Conservation (phyloP, 2,888 invertebrate genomes). For the Coecobrya sp. region DNA sequence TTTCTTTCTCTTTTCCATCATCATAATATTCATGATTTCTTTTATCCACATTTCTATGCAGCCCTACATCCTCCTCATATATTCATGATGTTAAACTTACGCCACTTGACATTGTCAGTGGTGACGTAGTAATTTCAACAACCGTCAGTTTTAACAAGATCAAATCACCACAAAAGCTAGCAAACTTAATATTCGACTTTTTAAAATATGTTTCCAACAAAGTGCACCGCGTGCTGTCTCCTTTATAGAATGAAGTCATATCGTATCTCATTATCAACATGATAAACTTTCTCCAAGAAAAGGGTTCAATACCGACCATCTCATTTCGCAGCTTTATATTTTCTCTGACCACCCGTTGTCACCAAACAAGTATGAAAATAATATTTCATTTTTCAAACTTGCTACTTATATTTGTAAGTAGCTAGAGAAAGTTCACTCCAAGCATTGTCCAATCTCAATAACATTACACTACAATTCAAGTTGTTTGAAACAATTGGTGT, state of each 20-base stretch:
- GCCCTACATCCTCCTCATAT: too few relatives aligned
- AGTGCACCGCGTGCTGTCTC: not conserved
- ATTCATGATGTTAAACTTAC: too few relatives aligned
- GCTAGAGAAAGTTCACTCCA: not conserved
- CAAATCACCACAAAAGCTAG: not conserved
- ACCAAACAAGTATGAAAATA: constrained; percentile 47
- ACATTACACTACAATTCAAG: constrained; percentile 51
- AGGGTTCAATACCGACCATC: constrained; percentile 43
- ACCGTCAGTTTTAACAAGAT: not conserved
- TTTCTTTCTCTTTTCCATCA: too few relatives aligned
- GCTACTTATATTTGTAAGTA: not conserved
- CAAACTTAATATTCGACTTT: not conserved
- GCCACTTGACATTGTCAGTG: too few relatives aligned
- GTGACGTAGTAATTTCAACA: not conserved
- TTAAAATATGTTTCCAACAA: not conserved
- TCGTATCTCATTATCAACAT: not conserved
- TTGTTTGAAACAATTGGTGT: constrained; percentile 68
- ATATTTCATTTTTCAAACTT: constrained; percentile 59
- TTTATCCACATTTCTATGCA: too few relatives aligned
- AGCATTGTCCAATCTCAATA: constrained; percentile 33
- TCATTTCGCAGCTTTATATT: constrained; percentile 17
- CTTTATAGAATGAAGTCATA: not conserved
- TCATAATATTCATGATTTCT: too few relatives aligned
- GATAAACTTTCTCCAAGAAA: constrained; percentile 10
- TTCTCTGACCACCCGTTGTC: constrained; percentile 37